Evolutionary conservation across 2,797 vertebrate species (phyloP), one percentile per base, ranked within the genome.

Genomic region (Pseudochaenichthys georgianus): DNA sequence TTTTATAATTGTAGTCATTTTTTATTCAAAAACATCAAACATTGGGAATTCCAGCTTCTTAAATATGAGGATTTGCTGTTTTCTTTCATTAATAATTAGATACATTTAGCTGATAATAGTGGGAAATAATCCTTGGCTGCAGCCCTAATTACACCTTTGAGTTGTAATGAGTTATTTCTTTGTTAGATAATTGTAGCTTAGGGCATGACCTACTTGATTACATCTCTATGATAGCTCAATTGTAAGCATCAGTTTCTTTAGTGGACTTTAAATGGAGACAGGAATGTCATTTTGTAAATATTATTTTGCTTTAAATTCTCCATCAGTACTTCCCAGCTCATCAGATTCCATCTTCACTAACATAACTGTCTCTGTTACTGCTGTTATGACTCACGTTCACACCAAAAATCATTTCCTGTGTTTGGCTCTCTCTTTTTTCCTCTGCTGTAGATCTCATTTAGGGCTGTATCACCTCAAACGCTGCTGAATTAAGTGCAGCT

Each of bases 401-500:
- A 70, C 48, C 54, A 59, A 28, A 43, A 48, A 47, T 34, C 12
- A 6, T 70, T 64, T 38, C 47, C 13, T 65, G 59, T 1, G 38
- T 19, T 52, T 82, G 38, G n/a, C 34, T 31, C 5, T 8, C 54
- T 64, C 34, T 38, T 9, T 31, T 5, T 45, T 47, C 41, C 52
- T 28, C 45, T 50, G 19, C 65, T 17, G 38, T 11, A 34, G 16
- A 51, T 70, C 58, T 80, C 64, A 77, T 87, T 84, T 52, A 28
- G 57, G 48, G 12, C 52, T 17, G 41, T 10, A 21, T 73, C 67
- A 45, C 31, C 47, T 45, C 62, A 70, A 76, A 75, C 38, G 65
- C 57, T 0, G 63, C 62, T 64, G 71, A 75, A 87, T 89, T 80
- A 78, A 75, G 63, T 75, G 79, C 60, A 77, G 50, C 75, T 78